Percentiles rank a stretch among this genome's conserved stretches.
phyloP scores from a whole-genome alignment of 2,888 invertebrate species.

The Aleiodes testaceus region DNA sequence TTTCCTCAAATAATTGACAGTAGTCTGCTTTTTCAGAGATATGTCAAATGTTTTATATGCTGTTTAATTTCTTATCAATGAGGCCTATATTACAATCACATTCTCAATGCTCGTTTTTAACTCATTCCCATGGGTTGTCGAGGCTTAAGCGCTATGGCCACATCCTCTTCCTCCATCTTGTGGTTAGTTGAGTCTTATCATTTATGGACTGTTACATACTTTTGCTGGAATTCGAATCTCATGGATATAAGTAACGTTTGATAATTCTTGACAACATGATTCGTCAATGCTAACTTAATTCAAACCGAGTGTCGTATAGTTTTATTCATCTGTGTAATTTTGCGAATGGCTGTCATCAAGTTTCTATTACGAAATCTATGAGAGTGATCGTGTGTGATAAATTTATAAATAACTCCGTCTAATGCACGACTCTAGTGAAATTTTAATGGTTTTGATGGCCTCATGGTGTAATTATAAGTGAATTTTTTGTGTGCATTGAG shows the following conservation, averaged over 20 bases:
- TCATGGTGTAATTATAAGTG: no score
- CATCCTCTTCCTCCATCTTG: conserved; percentile 40
- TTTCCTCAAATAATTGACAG: conserved; percentile 30
- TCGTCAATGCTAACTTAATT: conserved; percentile 2
- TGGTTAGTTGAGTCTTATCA: conserved; percentile 29
- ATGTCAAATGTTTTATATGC: conserved; percentile 3
- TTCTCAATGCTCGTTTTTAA: conserved; percentile 10
- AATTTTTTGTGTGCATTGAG: no score
- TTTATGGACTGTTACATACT: conserved; percentile 14
- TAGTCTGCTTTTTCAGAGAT: conserved; percentile 14
- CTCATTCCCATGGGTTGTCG: neutral
- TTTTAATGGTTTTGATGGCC: no score
- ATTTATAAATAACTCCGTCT: no score
- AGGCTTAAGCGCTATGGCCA: conserved; percentile 32
- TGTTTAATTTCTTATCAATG: conserved; percentile 15
- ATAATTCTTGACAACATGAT: conserved; percentile 14
- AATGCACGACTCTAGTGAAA: no score
- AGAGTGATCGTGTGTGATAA: no score
- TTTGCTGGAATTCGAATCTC: conserved; percentile 2
- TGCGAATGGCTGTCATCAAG: neutral
- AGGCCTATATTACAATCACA: conserved; percentile 28
- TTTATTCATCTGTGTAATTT: neutral
- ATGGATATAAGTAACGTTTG: neutral
- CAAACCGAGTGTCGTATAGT: neutral
- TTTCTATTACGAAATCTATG: neutral